A percentile compares a stretch with the other conserved stretches of the same genome.
These are phyloP conservation scores for Syngnathus scovelli DNA, from an alignment of 2,113 vertebrate species.

Conservation along the genomic window DNA sequence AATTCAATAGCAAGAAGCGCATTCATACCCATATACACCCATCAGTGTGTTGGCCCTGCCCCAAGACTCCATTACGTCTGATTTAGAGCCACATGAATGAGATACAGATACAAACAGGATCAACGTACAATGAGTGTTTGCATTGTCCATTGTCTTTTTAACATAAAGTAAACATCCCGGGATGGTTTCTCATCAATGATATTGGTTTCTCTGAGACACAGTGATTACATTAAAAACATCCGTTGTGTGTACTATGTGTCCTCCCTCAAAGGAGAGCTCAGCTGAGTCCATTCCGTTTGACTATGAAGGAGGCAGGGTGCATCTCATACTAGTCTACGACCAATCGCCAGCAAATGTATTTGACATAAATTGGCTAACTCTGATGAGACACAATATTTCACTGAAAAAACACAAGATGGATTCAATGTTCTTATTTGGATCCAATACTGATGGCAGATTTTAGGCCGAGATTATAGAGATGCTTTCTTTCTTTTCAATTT, in stretches of 20 bases:
- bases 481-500: background rate
- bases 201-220: too few relatives aligned
- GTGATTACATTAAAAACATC: too few relatives aligned
- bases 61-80: too few relatives aligned
- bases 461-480: slow-evolving; percentile 12
- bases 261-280: too few relatives aligned
- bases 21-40: too few relatives aligned
- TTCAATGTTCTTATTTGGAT: background rate
- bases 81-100: too few relatives aligned
- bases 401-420: background rate
- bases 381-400: background rate
- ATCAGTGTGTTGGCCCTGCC: too few relatives aligned
- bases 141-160: background rate
- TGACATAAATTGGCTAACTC: background rate
- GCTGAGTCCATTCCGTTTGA: background rate
- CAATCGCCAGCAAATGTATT: background rate
- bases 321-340: background rate
- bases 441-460: background rate
- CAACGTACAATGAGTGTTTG: background rate
- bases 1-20: too few relatives aligned
- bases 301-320: background rate
- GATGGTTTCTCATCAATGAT: too few relatives aligned
- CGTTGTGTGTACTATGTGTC: background rate
- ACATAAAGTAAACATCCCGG: too few relatives aligned
- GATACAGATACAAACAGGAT: too few relatives aligned